Base-by-base conservation (phyloP, 2,113 vertebrate genomes). In the Syrmaticus mikado region DNA sequence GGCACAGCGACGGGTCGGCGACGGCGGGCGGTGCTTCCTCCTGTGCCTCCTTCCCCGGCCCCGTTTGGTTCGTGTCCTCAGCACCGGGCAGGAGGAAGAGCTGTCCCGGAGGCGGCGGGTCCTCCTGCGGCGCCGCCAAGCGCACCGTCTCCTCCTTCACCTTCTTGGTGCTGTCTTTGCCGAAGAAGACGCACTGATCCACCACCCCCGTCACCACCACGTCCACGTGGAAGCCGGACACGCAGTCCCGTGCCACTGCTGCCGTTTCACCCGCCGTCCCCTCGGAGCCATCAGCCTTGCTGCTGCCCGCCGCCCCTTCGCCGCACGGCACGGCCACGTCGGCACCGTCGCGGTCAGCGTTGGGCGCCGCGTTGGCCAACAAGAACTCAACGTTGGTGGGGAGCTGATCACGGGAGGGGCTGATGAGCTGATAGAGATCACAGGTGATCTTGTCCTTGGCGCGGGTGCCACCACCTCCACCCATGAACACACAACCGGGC, bases 371-470 rank as follows among this genome's bases (percentile, higher is more conserved):
- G 1, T 79, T 27, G 5, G 98, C 98, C 95, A 99, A 88, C 16
- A 99, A 97, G 77, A 98, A 97, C 88, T 98, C 95, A 40, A 97
- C 95, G 0, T 97, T 97, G 94, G 90, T 95, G 67, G 96, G 97
- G 8, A 97, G 82, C 27, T 98, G 97, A 43, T 98, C 98, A 24
- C 98, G 95, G 7, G 98, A 99, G 0, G 99, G 99, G 83, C 98
- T 99, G 93, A 99, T 98, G 7, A 99, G 97, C 87, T 99, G 99
- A 96, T 99, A 99, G 34, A 99, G 97, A 97, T 99, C 99, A 6
- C 99, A 99, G 12, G 99, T 99, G 95, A 99, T 99, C 97, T 99
- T 99, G 97, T 99, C 99, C 97, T 99, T 99, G 95, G 98, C 96
- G 45, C 98, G 95, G 1, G 65, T 5, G 58, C 98, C 97, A 18